These are phyloP conservation scores for Drosophila glabriapex DNA, from an alignment of 2,888 invertebrate species.

Conservation along the genomic window DNA sequence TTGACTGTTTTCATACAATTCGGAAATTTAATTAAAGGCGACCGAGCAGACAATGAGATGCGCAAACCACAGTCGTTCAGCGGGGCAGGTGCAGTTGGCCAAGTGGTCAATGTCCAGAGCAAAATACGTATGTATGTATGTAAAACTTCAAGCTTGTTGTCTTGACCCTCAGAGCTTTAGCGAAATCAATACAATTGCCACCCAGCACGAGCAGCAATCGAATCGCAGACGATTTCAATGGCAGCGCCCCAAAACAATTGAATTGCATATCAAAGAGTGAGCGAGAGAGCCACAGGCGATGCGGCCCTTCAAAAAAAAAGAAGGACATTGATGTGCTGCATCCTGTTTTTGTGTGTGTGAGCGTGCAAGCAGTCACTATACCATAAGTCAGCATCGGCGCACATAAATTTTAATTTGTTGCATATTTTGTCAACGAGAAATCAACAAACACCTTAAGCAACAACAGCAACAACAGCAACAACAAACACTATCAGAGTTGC, in stretches of 20 bases:
- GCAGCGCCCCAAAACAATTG: constrained; percentile 75
- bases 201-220: constrained; percentile 65
- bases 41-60: constrained; percentile 77
- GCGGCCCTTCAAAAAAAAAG: constrained; percentile 40
- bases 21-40: constrained; percentile 80
- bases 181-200: constrained; percentile 84
- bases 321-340: constrained; percentile 79
- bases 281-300: constrained; percentile 34
- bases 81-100: constrained; percentile 63
- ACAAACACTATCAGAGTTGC: constrained; percentile 7
- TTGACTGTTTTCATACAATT: constrained; percentile 81
- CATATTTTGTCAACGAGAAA: constrained; percentile 79
- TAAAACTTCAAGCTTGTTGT: constrained; percentile 44
- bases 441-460: constrained; percentile 64
- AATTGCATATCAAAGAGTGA: constrained; percentile 79
- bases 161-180: constrained; percentile 60
- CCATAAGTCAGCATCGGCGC: constrained; percentile 68
- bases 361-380: constrained; percentile 15
- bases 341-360: constrained; percentile 62
- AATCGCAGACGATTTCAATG: constrained; percentile 53
- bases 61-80: constrained; percentile 33
- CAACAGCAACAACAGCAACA: constrained; percentile 1
- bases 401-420: constrained; percentile 81
- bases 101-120: constrained; percentile 17
- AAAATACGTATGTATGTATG: constrained; percentile 56